phyloP scores from a whole-genome alignment of 2,888 invertebrate genomes.

The Perdita meconis region DNA sequence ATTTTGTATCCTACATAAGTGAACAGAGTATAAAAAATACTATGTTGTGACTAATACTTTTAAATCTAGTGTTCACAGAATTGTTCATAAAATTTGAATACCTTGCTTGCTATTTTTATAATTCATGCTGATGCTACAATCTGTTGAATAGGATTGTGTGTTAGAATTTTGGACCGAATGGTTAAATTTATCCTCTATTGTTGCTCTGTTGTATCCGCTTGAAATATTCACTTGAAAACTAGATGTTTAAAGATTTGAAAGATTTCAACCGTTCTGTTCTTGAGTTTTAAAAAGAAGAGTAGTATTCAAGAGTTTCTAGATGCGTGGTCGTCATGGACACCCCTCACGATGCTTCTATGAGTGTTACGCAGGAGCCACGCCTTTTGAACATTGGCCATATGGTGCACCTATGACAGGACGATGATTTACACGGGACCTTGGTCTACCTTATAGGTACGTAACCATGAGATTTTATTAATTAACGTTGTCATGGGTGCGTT shows the following conservation, averaged over 20 bases:
- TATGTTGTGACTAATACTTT: no score
- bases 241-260: not conserved
- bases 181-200: no score
- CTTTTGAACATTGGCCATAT: constrained; percentile 77
- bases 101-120: no score
- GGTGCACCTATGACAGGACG: constrained; percentile 63
- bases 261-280: constrained; percentile 1
- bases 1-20: no score
- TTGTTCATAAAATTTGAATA: no score
- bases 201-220: no score
- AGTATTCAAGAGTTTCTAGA: constrained; percentile 33
- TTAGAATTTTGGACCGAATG: no score
- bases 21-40: no score
- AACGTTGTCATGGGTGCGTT: constrained; percentile 54
- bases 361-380: constrained; percentile 49
- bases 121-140: no score
- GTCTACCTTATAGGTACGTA: constrained; percentile 60
- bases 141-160: no score
- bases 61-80: no score
- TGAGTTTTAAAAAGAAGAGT: not conserved
- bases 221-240: not conserved
- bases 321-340: constrained; percentile 69
- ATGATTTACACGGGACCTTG: constrained; percentile 76
- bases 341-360: constrained; percentile 46
- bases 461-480: constrained; percentile 78